Evolutionary conservation across 2,797 vertebrate species (phyloP).

Genomic region (Anguilla obscura): DNA sequence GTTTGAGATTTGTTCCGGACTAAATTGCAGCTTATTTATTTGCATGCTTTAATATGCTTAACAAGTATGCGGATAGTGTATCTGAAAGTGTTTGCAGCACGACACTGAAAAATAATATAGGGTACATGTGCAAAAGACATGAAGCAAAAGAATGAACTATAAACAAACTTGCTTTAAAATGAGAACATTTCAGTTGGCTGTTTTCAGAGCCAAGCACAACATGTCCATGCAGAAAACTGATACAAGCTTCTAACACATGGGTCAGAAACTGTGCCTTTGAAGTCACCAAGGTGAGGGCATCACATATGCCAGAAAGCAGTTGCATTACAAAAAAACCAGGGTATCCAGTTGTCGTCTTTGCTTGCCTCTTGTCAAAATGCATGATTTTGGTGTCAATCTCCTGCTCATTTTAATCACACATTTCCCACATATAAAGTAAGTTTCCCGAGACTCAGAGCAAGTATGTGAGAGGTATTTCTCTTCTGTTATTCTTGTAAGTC

Average conservation of each 20-base stretch:
- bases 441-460: constrained; percentile 26
- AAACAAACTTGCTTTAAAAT: constrained; percentile 82
- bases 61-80: constrained; percentile 44
- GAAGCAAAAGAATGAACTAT: constrained; percentile 61
- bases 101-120: constrained; percentile 54
- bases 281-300: constrained; percentile 57
- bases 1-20: neutral
- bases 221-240: constrained; percentile 71
- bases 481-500: neutral
- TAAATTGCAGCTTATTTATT: constrained; percentile 2
- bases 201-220: constrained; percentile 77
- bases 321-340: constrained; percentile 78
- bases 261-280: constrained; percentile 71
- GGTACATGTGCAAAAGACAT: constrained; percentile 57
- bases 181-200: constrained; percentile 75
- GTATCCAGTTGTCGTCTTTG: constrained; percentile 64
- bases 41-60: constrained; percentile 42
- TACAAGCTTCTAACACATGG: constrained; percentile 81
- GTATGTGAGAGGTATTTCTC: neutral
- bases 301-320: constrained; percentile 63
- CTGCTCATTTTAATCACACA: constrained; percentile 63
- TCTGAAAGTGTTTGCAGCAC: constrained; percentile 50
- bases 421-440: constrained; percentile 60
- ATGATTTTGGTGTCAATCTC: constrained; percentile 71
- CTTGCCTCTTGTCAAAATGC: constrained; percentile 68